Evolutionary conservation across 2,113 vertebrate species (phyloP).

Genomic region (Myiopsitta monachus): DNA sequence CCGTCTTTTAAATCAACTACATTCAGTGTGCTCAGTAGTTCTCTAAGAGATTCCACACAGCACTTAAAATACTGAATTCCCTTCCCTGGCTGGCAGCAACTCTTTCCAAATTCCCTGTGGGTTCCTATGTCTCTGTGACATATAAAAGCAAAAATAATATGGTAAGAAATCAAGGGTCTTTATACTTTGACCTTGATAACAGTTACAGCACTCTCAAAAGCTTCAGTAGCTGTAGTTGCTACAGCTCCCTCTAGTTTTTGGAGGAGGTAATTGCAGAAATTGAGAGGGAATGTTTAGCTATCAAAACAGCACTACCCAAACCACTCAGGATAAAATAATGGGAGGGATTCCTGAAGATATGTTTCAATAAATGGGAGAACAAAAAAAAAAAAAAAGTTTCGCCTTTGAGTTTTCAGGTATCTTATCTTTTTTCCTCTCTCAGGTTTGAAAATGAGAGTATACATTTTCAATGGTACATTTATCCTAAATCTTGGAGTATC

Average conservation of each 20-base stretch:
- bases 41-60: background rate
- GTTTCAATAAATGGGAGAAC: background rate
- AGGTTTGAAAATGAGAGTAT: background rate
- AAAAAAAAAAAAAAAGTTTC: background rate
- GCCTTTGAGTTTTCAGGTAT: background rate
- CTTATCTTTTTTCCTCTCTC: background rate
- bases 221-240: background rate
- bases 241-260: background rate
- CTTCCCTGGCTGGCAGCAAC: background rate
- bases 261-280: background rate
- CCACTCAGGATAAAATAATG: background rate
- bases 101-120: background rate
- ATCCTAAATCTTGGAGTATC: background rate
- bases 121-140: background rate
- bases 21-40: background rate
- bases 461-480: background rate
- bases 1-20: background rate
- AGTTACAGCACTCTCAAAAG: background rate
- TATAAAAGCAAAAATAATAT: background rate
- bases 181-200: background rate
- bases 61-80: background rate
- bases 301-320: background rate
- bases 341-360: background rate
- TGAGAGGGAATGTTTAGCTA: background rate
- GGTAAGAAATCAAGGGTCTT: background rate